Evolutionary conservation across 2,113 vertebrate genomes (phyloP).

Genomic region (Machaerirhynchus nigripectus): DNA sequence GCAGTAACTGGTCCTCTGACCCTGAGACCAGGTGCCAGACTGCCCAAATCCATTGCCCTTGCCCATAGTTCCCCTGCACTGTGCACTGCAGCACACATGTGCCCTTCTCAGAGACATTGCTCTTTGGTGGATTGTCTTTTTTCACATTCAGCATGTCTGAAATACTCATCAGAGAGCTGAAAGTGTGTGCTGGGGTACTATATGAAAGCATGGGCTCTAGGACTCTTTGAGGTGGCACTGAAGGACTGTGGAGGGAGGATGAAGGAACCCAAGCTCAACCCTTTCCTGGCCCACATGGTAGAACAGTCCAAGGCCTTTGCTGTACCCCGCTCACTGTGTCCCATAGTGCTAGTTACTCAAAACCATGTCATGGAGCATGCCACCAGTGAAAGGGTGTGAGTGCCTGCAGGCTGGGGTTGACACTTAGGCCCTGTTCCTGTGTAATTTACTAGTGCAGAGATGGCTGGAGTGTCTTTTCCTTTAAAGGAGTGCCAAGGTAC

Average conservation of each 20-base stretch:
- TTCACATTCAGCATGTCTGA: rapidly evolving
- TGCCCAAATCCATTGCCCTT: background rate
- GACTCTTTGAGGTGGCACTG: background rate
- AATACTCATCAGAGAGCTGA: background rate
- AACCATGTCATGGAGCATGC: rapidly evolving
- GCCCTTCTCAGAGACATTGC: background rate
- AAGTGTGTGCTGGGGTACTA: background rate
- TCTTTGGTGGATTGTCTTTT: background rate
- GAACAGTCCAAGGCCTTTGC: background rate
- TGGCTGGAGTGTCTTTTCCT: background rate
- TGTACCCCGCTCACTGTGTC: background rate
- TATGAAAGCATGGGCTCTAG: background rate
- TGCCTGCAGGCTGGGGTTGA: background rate
- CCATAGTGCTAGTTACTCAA: background rate
- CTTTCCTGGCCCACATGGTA: background rate
- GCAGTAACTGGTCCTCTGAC: background rate
- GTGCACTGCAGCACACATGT: rapidly evolving
- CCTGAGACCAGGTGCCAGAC: background rate
- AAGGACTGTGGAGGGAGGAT: background rate
- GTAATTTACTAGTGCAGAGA: background rate
- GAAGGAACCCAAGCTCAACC: background rate
- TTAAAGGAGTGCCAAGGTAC: background rate
- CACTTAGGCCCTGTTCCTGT: background rate
- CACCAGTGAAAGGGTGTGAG: background rate
- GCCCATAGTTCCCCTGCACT: rapidly evolving